Evolutionary conservation across 2,888 invertebrate species (phyloP), one percentile per base, ranked within the genome.

Genomic region (Hypsopygia costalis): DNA sequence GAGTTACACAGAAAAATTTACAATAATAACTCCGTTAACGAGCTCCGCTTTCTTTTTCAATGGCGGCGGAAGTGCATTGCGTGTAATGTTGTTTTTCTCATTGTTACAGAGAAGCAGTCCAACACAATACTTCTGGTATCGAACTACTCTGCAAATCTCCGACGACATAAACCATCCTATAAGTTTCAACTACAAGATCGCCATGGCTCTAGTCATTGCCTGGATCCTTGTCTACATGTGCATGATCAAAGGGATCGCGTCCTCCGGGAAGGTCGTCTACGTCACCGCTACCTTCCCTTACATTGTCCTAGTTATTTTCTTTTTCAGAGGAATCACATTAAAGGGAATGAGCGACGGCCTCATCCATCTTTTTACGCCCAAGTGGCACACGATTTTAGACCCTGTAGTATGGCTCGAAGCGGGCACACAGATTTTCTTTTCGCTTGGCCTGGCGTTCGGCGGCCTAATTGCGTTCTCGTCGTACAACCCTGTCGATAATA

Each of bases 351-450:
- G 91, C 22, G 97, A 97, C 64, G 98, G 98, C 0, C 82, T 98
- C 0, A 90, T 92, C 3, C 97, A 98, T 81, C 90, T 98, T 16
- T 97, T 98, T 69, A 96, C 96, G 0, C 98, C 98, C 0, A 94
- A 96, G 87, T 97, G 98, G 95, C 94, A 95, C 63, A 96, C 93
- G 44, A 91, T 98, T 43, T 82, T 94, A 25, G 98, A 98, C 85
- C 98, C 98, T 6, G 96, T 97, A 0, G 98, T 98, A 0, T 98
- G 98, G 98, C 82, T 98, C 39, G 98, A 98, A 83, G 98, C 98
- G 0, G 98, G 98, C 1, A 98, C 98, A 0, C 98, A 98, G 78
- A 98, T 98, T 62, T 98, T 98, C 88, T 98, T 98, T 81, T 98
- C 98, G 0, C 91, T 98, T 46, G 98, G 98, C 6, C 85, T 98